Base-by-base conservation (phyloP, 2,113 vertebrate species). In the Herpailurus yagouaroundi region DNA sequence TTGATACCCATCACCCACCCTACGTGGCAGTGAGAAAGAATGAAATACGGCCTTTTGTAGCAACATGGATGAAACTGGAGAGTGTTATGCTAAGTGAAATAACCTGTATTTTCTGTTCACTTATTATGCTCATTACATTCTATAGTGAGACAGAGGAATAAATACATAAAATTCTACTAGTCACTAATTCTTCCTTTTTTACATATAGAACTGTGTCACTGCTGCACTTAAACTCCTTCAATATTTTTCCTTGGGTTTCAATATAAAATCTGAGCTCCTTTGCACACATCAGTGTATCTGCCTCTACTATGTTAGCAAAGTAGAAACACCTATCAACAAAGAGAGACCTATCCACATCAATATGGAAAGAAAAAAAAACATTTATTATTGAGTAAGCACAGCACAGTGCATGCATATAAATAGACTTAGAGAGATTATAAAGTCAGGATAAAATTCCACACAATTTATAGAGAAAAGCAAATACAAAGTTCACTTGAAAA, bases 311-410 rank as follows among this genome's bases (percentile, higher is more conserved):
- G 29, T 79, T 91, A 50, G 31, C 38, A 52, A 91, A 96, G 19
- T 63, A 91, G 91, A 96, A 93, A 82, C 14, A 77, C 27, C 21
- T 91, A 55, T 55, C 16, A 91, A 87, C 82, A 95, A 94, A 80
- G 29, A 91, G 29, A 82, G 60, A 89, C 11, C 11, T 79, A 71
- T 68, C 13, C 29, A 91, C 29, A 83, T 41, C 48, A 93, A 74
- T 83, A 87, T 79, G n/a, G 48, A 91, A 86, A 81, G 7, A 95
- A 97, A 90, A 97, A 90, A 48, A 77, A 94, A 16, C 36, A 92
- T 85, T 81, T 89, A 76, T 86, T 93, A 80, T 52, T 60, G 18
- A 94, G 41, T 86, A 93, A 93, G 77, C 23, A 82, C 55, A 95
- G 80, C 45, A 77, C 29, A 71, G 18, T 73, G 96, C 4, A 25